These are phyloP conservation scores for Avahi laniger DNA, from an alignment of 2,797 vertebrate species.

Conservation along the genomic window DNA sequence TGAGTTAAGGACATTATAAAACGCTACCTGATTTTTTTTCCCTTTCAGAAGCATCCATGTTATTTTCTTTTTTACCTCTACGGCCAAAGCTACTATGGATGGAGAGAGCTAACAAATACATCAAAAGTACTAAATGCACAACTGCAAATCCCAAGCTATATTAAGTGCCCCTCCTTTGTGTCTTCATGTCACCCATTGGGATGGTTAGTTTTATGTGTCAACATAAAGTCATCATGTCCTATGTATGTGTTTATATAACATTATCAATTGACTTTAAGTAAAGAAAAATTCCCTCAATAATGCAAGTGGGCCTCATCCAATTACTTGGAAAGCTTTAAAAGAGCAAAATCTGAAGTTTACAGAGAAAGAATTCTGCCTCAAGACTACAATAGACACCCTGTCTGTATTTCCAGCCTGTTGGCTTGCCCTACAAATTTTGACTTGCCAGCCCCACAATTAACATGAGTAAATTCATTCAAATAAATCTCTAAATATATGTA, in stretches of 20 bases:
- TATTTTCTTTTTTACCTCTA: not conserved
- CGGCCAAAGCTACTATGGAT: not conserved
- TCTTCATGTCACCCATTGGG: not conserved
- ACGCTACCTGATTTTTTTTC: not conserved
- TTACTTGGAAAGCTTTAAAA: not conserved
- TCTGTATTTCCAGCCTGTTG: not conserved
- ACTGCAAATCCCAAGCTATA: not conserved
- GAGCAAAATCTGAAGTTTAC: not conserved
- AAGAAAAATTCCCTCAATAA: not conserved
- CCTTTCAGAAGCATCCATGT: not conserved
- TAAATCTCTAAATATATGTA: not conserved
- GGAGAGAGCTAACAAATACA: not conserved
- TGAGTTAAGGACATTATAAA: constrained; percentile 37
- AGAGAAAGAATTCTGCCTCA: not conserved
- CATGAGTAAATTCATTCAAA: not conserved
- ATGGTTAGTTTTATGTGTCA: not conserved
- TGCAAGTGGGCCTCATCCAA: not conserved
- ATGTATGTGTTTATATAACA: not conserved
- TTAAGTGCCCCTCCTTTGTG: not conserved
- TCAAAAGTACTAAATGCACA: not conserved
- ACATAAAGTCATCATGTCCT: not conserved
- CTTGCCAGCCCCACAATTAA: not conserved
- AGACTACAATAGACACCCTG: not conserved
- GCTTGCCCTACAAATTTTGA: not conserved
- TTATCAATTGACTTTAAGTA: not conserved